phyloP scores from a whole-genome alignment of 1,140 invertebrate species.

The Matsumurasca onukii region DNA sequence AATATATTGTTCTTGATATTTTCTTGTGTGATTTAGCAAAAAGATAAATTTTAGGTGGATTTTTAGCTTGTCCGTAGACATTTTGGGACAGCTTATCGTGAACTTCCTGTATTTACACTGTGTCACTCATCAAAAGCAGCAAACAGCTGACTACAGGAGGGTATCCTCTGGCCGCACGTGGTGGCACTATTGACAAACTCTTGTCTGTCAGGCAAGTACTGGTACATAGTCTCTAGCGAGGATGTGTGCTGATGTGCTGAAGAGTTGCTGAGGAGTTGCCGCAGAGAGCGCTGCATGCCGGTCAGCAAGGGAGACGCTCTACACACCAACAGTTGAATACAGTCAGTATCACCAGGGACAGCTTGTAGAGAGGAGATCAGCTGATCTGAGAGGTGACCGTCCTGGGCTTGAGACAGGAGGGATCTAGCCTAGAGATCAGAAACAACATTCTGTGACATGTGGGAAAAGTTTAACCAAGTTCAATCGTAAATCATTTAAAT shows the following conservation, averaged over 20 bases:
- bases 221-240: conserved; percentile 51
- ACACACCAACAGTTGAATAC: conserved; percentile 72
- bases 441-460: no score
- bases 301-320: conserved; percentile 72
- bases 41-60: no score
- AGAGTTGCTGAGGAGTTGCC: conserved; percentile 44
- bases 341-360: conserved; percentile 60
- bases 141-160: conserved; percentile 47
- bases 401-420: conserved; percentile 24
- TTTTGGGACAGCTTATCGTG: no score
- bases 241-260: conserved; percentile 40
- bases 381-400: conserved; percentile 55
- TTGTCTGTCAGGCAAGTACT: conserved; percentile 61
- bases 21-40: no score
- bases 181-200: conserved; percentile 63
- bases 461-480: no score
- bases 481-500: no score
- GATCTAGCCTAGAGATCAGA: conserved; percentile 28
- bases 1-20: no score
- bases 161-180: conserved; percentile 63
- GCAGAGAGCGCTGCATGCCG: conserved; percentile 68
- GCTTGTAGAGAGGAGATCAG: conserved; percentile 60
- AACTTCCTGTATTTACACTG: no score
- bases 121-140: neutral
- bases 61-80: no score